phyloP scores from a whole-genome alignment of 2,888 invertebrate genomes.

The Tetropium fuscum region DNA sequence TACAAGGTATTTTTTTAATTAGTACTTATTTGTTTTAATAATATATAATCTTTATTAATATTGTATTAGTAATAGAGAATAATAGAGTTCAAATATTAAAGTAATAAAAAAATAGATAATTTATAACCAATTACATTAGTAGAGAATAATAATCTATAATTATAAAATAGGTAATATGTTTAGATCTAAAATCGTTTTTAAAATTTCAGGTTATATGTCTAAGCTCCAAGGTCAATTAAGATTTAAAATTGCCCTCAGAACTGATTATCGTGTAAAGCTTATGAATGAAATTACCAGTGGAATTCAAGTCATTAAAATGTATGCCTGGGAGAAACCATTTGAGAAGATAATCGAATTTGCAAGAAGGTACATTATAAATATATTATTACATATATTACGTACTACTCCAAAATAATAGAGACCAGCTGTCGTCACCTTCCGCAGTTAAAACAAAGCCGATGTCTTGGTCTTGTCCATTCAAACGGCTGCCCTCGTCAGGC shows the following conservation, averaged over 20 bases:
- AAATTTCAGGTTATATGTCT: constrained; percentile 65
- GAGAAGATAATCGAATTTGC: constrained; percentile 72
- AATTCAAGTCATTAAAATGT: constrained; percentile 84
- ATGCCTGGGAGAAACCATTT: constrained; percentile 82
- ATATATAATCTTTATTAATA: background rate
- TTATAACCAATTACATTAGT: no score
- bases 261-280: constrained; percentile 77
- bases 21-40: background rate
- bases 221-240: constrained; percentile 65
- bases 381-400: no score
- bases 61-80: no score
- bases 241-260: constrained; percentile 66
- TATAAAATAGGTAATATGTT: background rate
- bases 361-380: constrained; percentile 67
- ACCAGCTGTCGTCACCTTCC: no score
- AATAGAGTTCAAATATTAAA: no score
- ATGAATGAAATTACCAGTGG: constrained; percentile 82
- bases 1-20: constrained; percentile 65
- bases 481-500: no score
- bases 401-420: no score
- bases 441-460: no score
- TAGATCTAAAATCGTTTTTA: background rate
- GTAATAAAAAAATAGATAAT: no score
- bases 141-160: no score
- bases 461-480: no score